Base-by-base conservation (phyloP, 1,140 invertebrate species). In the Sinella curviseta region DNA sequence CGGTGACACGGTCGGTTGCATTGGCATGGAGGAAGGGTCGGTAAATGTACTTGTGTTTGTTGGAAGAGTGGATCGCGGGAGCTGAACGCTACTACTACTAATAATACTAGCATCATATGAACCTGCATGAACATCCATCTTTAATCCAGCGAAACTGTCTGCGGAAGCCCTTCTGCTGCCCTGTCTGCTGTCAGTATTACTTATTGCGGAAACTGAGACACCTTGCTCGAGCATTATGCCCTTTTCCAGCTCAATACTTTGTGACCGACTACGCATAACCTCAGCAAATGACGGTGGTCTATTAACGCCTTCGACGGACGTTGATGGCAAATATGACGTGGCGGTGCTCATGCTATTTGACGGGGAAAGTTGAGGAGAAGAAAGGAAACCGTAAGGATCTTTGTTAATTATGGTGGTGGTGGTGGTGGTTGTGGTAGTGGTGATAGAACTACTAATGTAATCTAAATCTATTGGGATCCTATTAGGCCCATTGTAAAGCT, bases 391-490 rank as follows among this genome's bases (percentile, higher is more conserved):
- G 31, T 30, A 70, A 70, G 65, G 65, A 70, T 4, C 26, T 31
- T 33, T 70, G 31, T 70, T 70, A 70, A 65, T 65, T n/a, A 26
- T n/a, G 24, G 57, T 65, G 57, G 57, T 17, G 14, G 57, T 17
- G 14, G 57, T 65, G 57, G 57, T 65, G 24, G 26, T 26, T 4
- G 57, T 65, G 16, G 57, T 55, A 28, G 54, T 33, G 35, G 74
- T 79, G 26, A 34, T 79, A 54, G 35, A 17, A 48, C 17, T 55
- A 70, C 74, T 67, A 28, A 31, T 75, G 57, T 76, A 79, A 39
- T 79, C 81, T 82, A 80, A 31, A 26, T 79, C 81, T 77, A 80
- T 26, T 75, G 81, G 81, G 77, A 70, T 82, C 81, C 76, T 82
- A 82, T 65, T 55, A 79, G 81, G 78, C 79, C 77, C 78, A 57